Conservation (phyloP, 2,888 invertebrate genomes). For the Teinopalpus imperialis region DNA sequence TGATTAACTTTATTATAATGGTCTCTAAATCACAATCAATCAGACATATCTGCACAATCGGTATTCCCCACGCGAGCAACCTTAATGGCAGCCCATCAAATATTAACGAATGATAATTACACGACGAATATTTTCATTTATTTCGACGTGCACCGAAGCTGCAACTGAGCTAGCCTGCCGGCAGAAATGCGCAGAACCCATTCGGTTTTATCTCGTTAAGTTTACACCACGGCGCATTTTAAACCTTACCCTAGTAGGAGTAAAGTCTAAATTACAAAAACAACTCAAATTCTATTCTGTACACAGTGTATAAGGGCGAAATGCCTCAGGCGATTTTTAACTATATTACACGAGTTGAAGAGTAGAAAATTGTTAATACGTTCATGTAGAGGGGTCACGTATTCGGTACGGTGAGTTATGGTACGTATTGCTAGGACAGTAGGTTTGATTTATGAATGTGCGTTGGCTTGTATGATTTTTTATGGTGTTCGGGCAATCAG, state of each 20-base stretch:
- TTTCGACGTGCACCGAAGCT: slow-evolving; percentile 34
- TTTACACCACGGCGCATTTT: slow-evolving; percentile 33
- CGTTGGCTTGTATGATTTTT: slow-evolving; percentile 54
- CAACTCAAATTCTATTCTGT: slow-evolving; percentile 47
- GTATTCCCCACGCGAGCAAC: not conserved
- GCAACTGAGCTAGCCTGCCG: slow-evolving; percentile 50
- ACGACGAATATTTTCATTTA: slow-evolving; percentile 41
- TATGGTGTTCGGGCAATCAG: slow-evolving; percentile 77
- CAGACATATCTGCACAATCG: not conserved
- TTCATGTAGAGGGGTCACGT: slow-evolving; percentile 52
- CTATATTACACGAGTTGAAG: slow-evolving; percentile 38
- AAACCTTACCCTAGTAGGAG: slow-evolving; percentile 30
- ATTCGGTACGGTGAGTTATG: slow-evolving; percentile 24
- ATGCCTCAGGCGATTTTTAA: slow-evolving; percentile 48
- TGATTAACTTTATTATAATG: too few species aligned
- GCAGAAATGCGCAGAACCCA: slow-evolving; percentile 78
- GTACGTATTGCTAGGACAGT: slow-evolving; percentile 26
- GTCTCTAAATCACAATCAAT: too few species aligned
- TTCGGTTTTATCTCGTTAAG: slow-evolving; percentile 73
- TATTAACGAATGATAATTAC: slow-evolving; percentile 28
- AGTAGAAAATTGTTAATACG: slow-evolving; percentile 44
- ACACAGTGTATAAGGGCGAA: slow-evolving; percentile 50
- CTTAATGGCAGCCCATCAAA: slow-evolving; percentile 20
- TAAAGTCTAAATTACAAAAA: slow-evolving; percentile 40
- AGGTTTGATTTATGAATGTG: slow-evolving; percentile 35